Percentiles rank a stretch among this genome's conserved stretches.
Conservation (phyloP, 2,888 invertebrate species). For the Zonitis immaculata region DNA sequence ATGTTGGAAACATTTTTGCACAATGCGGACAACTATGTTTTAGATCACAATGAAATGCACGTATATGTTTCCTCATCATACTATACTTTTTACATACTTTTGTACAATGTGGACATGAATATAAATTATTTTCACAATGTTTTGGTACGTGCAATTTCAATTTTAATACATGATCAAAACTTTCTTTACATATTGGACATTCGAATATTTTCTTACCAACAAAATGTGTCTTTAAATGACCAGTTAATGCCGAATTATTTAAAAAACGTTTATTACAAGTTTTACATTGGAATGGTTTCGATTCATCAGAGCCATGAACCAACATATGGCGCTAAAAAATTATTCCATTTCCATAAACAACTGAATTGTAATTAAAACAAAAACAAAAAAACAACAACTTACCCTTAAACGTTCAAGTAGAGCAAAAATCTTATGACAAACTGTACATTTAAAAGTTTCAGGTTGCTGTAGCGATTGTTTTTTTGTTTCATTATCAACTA, state of each 20-base stretch:
- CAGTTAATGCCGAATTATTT: conserved; percentile 66
- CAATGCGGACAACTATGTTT: conserved; percentile 66
- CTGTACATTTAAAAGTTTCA: conserved; percentile 55
- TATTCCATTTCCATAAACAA: no score
- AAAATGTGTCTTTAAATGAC: conserved; percentile 66
- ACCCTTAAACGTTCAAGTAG: conserved; percentile 57
- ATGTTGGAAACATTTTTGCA: conserved; percentile 63
- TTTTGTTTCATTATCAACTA: conserved; percentile 20
- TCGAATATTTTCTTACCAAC: conserved; percentile 61
- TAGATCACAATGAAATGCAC: conserved; percentile 66
- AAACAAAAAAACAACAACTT: conserved; percentile 13
- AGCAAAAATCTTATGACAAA: conserved; percentile 63
- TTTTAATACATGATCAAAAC: conserved; percentile 60
- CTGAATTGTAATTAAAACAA: background rate
- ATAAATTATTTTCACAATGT: conserved; percentile 61
- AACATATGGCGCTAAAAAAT: conserved; percentile 56
- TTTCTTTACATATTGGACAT: conserved; percentile 68
- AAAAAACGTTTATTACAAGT: conserved; percentile 63
- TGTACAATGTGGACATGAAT: conserved; percentile 65
- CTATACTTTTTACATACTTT: conserved; percentile 66
- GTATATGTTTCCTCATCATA: conserved; percentile 67
- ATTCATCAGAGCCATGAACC: conserved; percentile 62
- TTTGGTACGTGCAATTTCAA: conserved; percentile 63
- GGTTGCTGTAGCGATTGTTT: conserved; percentile 8
- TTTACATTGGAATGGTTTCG: conserved; percentile 65